Conservation (phyloP, 2,888 invertebrate species). For the Nemurella pictetii region DNA sequence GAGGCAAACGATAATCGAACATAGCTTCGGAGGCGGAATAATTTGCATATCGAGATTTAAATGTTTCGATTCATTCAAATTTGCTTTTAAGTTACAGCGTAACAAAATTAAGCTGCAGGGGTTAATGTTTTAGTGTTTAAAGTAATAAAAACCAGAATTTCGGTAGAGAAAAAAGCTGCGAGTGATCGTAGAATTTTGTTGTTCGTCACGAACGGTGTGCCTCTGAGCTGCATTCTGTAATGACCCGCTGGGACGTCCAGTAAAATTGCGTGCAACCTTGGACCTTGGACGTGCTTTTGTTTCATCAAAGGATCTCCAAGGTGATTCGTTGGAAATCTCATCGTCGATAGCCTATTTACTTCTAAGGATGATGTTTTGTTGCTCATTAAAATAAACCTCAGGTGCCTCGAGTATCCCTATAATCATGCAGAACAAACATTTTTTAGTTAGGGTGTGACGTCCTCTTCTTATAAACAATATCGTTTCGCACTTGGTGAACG, state of each 20-base stretch:
- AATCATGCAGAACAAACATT: no score
- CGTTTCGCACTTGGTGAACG: no score
- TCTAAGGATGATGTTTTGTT: not conserved
- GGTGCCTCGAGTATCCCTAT: not conserved
- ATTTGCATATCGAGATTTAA: no score
- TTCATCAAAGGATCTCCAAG: not conserved
- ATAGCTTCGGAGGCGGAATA: not conserved
- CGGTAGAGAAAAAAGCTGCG: not conserved
- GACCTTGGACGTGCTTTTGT: no score
- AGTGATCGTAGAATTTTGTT: not conserved
- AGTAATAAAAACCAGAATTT: not conserved
- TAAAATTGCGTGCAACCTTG: not conserved
- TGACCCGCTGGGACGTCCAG: not conserved
- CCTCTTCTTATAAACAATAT: no score
- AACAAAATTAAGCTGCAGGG: not conserved
- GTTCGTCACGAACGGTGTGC: not conserved
- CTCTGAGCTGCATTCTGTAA: not conserved
- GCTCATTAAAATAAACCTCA: not conserved
- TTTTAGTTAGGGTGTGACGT: no score
- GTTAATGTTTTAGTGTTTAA: not conserved
- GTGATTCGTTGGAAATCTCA: not conserved
- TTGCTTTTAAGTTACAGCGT: no score
- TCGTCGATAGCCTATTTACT: not conserved
- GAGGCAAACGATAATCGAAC: not conserved
- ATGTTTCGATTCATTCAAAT: no score